Evolutionary conservation across 2,113 vertebrate genomes (phyloP).

Genomic region (Tragulus kanchil): DNA sequence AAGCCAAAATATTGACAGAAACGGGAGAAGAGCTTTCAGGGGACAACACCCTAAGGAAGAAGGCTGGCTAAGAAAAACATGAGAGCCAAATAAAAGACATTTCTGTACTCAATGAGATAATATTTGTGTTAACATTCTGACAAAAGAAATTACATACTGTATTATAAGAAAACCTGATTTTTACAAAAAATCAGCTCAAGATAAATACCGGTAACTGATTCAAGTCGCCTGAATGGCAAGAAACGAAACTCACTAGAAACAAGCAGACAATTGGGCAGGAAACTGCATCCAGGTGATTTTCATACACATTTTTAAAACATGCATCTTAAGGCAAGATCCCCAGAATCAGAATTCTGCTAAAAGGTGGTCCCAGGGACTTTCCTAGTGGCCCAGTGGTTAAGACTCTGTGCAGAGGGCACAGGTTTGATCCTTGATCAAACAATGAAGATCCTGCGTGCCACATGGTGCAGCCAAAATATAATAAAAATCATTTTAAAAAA

Average conservation of each 20-base stretch:
- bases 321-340: neutral
- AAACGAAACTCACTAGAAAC: slow-evolving; percentile 12
- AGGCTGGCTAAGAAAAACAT: neutral
- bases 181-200: neutral
- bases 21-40: neutral
- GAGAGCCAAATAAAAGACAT: slow-evolving; percentile 23
- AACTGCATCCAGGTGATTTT: neutral
- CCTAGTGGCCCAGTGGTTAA: neutral
- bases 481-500: neutral
- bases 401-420: neutral
- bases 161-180: slow-evolving; percentile 1
- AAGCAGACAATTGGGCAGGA: neutral
- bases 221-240: slow-evolving; percentile 13
- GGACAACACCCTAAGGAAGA: neutral
- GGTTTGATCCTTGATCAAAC: neutral
- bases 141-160: neutral
- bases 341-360: slow-evolving; percentile 15
- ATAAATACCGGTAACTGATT: slow-evolving; percentile 9
- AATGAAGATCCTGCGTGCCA: neutral
- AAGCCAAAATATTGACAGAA: neutral
- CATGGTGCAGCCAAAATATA: neutral
- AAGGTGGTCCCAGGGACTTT: neutral
- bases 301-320: neutral
- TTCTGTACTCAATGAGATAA: neutral
- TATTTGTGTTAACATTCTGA: slow-evolving; percentile 1